Evolutionary conservation across 2,113 vertebrate genomes (phyloP).

Genomic region (Synodontis membranacea): DNA sequence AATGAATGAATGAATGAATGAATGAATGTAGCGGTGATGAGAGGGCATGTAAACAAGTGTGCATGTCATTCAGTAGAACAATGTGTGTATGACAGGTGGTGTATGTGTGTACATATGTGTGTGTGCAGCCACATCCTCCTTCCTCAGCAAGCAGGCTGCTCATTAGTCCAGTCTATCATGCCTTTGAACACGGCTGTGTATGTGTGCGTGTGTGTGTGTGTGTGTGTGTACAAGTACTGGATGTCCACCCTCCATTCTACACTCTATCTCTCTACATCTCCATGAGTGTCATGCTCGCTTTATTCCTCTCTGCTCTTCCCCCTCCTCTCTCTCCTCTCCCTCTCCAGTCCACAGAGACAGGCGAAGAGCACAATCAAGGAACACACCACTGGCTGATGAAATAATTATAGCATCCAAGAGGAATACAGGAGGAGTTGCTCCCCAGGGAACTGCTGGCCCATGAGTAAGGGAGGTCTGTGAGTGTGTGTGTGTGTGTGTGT

Average conservation of each 20-base stretch:
- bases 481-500: conserved; percentile 31
- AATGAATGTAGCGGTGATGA: neutral
- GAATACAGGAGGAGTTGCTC: conserved; percentile 69
- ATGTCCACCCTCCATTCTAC: conserved; percentile 37
- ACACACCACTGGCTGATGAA: conserved; percentile 82
- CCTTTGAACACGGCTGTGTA: conserved; percentile 60
- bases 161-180: conserved; percentile 67
- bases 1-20: neutral
- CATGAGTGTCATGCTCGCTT: conserved; percentile 72
- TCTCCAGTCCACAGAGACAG: conserved; percentile 73
- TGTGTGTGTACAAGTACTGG: conserved; percentile 53
- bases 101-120: conserved; percentile 22
- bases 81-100: conserved; percentile 38
- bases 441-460: conserved; percentile 65
- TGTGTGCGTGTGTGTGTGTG: conserved; percentile 57
- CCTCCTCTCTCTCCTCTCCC: conserved; percentile 46
- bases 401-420: conserved; percentile 84
- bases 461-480: conserved; percentile 43
- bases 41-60: conserved; percentile 4
- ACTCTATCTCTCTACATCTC: conserved; percentile 43
- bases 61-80: neutral
- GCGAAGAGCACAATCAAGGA: conserved; percentile 82
- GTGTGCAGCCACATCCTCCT: conserved; percentile 26
- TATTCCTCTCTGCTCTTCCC: conserved; percentile 26
- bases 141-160: conserved; percentile 61